A percentile compares a stretch with the other conserved stretches of the same genome.
Evolutionary conservation across 1,140 invertebrate species (phyloP).

Genomic region (Rhopalosiphum maidis): DNA sequence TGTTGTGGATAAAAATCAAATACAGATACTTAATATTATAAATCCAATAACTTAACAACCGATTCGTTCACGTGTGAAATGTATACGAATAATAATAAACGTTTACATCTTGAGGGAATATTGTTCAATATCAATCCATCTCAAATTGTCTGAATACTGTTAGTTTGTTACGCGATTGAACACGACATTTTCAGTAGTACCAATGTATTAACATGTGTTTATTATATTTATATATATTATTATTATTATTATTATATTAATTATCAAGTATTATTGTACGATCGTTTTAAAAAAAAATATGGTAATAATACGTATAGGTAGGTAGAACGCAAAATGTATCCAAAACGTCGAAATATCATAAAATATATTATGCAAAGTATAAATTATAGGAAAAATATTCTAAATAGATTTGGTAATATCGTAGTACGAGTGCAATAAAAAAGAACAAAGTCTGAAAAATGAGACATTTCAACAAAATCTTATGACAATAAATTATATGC

Average conservation of each 20-base stretch:
- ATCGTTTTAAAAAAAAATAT: neutral
- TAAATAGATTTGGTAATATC: neutral
- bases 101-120: neutral
- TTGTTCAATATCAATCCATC: no score
- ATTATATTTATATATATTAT: neutral
- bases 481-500: neutral
- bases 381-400: neutral
- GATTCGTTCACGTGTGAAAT: neutral
- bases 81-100: neutral
- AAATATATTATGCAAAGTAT: conserved; percentile 8
- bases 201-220: neutral
- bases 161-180: neutral
- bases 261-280: neutral
- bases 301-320: neutral
- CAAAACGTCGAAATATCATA: neutral
- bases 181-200: neutral
- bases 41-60: neutral
- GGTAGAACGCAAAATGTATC: neutral
- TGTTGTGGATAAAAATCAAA: neutral
- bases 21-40: neutral
- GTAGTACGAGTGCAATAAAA: neutral
- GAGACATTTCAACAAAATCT: neutral
- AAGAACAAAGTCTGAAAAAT: neutral
- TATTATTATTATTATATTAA: neutral
- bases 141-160: neutral